phyloP scores from a whole-genome alignment of 1,140 invertebrate genomes.

The Meloidogyne chitwoodi region DNA sequence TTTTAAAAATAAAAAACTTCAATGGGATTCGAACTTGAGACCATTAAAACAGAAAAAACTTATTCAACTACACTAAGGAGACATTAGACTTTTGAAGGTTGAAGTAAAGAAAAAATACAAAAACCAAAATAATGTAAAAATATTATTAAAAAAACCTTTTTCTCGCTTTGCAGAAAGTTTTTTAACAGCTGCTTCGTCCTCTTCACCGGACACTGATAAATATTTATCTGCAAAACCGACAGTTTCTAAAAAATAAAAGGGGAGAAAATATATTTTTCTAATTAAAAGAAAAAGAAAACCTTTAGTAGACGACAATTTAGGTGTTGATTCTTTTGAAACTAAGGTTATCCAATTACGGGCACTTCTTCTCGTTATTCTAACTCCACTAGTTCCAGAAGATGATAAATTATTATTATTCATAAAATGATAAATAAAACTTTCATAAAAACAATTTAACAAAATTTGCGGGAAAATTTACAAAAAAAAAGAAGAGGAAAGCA shows the following conservation, averaged over 20 bases:
- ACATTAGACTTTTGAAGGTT: too few species aligned
- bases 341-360: conserved; percentile 13
- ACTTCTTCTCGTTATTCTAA: conserved; percentile 12
- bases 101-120: too few species aligned
- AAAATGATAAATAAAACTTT: not conserved
- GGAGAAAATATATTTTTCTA: not conserved
- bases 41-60: too few species aligned
- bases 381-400: conserved; percentile 12
- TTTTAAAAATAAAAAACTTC: not conserved
- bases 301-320: not conserved
- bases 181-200: conserved; percentile 12
- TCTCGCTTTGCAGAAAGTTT: conserved; percentile 5
- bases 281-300: not conserved
- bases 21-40: too few species aligned
- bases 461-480: too few species aligned
- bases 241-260: not conserved
- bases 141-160: conserved; percentile 4
- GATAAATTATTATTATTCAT: conserved; percentile 2
- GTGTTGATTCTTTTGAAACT: not conserved
- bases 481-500: too few species aligned
- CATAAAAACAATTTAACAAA: too few species aligned
- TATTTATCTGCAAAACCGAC: not conserved
- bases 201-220: not conserved
- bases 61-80: too few species aligned
- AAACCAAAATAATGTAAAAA: too few species aligned